Percentiles rank a stretch among this genome's conserved stretches.
phyloP scores from a whole-genome alignment of 2,797 vertebrate genomes.

The Pelobates cultripes region DNA sequence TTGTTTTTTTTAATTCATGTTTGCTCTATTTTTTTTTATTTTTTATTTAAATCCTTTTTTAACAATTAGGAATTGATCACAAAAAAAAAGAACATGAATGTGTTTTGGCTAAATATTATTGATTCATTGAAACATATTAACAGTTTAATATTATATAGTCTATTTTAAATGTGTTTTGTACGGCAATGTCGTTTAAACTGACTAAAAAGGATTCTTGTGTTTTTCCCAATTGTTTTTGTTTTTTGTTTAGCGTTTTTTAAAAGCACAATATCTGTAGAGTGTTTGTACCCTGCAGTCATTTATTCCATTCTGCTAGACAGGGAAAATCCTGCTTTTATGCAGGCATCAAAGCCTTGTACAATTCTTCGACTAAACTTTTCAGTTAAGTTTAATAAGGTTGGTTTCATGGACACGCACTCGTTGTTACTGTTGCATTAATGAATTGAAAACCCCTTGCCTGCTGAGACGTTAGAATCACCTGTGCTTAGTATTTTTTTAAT shows the following conservation, averaged over 20 bases:
- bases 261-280: background rate
- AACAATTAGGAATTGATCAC: too few relatives aligned
- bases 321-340: background rate
- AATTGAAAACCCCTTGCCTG: too few relatives aligned
- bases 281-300: background rate
- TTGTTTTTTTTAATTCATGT: too few relatives aligned
- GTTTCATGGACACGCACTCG: background rate
- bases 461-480: too few relatives aligned
- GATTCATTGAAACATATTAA: too few relatives aligned
- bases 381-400: background rate
- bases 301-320: slow-evolving; percentile 15
- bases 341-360: background rate
- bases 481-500: too few relatives aligned
- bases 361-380: background rate
- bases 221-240: background rate
- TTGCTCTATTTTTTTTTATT: slow-evolving; percentile 1
- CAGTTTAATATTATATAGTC: background rate
- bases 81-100: background rate
- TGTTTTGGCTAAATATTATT: background rate
- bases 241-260: background rate
- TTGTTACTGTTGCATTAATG: too few relatives aligned
- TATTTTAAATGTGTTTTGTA: slow-evolving; percentile 4
- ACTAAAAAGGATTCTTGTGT: background rate
- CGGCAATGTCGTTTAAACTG: slow-evolving; percentile 15
- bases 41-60: background rate